Conservation (phyloP, 2,888 invertebrate genomes). For the Clitarchus hookeri region DNA sequence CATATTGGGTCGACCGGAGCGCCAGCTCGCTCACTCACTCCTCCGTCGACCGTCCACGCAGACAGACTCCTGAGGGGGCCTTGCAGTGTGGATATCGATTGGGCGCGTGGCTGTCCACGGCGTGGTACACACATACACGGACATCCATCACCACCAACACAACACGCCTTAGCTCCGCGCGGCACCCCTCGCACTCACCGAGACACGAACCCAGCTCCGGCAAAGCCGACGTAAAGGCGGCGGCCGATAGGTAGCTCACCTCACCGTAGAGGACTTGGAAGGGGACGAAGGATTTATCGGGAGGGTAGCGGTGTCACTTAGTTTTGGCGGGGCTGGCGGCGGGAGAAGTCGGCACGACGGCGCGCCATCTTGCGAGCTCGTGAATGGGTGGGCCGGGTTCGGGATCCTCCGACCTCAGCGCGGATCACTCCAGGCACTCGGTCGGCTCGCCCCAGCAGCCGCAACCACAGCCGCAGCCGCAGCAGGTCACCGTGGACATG, state of each 20-base stretch:
- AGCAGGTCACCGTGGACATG: constrained; percentile 18
- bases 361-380: constrained; percentile 28
- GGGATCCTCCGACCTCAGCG: constrained; percentile 37
- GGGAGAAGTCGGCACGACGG: neutral
- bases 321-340: neutral
- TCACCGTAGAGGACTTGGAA: too few species aligned
- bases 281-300: too few species aligned
- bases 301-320: too few species aligned
- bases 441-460: neutral
- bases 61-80: constrained; percentile 12
- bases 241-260: too few species aligned
- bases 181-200: too few species aligned
- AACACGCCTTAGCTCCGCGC: too few species aligned
- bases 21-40: constrained; percentile 19
- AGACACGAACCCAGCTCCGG: too few species aligned
- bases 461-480: constrained; percentile 1
- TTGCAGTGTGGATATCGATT: constrained; percentile 16
- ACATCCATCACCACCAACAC: neutral
- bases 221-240: too few species aligned
- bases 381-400: constrained; percentile 40
- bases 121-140: neutral
- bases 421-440: constrained; percentile 31
- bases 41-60: constrained; percentile 26
- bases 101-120: neutral
- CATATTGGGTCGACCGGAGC: constrained; percentile 11